Evolutionary conservation across 2,888 invertebrate species (phyloP).

Genomic region (Temnothorax rugatulus): DNA sequence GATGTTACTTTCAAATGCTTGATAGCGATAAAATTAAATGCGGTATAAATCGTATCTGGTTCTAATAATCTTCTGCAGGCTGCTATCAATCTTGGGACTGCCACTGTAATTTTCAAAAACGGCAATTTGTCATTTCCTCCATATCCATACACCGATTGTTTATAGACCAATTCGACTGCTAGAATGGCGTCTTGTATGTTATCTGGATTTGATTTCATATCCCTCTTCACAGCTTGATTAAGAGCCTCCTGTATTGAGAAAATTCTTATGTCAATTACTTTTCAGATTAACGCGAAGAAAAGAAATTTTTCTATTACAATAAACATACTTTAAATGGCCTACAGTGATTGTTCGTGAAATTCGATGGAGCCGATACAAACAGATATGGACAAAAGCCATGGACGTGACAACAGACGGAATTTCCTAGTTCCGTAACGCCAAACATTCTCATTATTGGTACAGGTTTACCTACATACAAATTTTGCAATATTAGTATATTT

Average conservation of each 20-base stretch:
- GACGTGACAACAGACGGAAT: conserved; percentile 98
- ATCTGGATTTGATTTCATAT: conserved; percentile 93
- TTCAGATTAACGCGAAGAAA: conserved; percentile 48
- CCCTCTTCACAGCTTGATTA: conserved; percentile 92
- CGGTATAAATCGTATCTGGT: conserved; percentile 89
- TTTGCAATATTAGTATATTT: conserved; percentile 26
- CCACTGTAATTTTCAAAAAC: conserved; percentile 95
- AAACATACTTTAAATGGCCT: conserved; percentile 88
- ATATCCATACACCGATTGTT: conserved; percentile 96
- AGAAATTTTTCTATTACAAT: not conserved
- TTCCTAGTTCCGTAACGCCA: conserved; percentile 95
- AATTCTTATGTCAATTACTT: conserved; percentile 13
- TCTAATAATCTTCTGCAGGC: conserved; percentile 95
- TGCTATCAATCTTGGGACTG: conserved; percentile 93
- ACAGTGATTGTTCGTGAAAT: conserved; percentile 90
- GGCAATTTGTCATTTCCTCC: conserved; percentile 91
- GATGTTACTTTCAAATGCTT: conserved; percentile 96
- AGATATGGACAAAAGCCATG: conserved; percentile 99
- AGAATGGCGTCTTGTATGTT: conserved; percentile 93
- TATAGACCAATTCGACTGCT: conserved; percentile 93
- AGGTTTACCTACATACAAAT: conserved; percentile 87
- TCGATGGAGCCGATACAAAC: conserved; percentile 94
- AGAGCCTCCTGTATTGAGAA: conserved; percentile 88
- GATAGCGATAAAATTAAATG: conserved; percentile 88
- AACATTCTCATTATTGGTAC: conserved; percentile 96